phyloP scores from a whole-genome alignment of 2,797 vertebrate species.

The Champsocephalus esox region DNA sequence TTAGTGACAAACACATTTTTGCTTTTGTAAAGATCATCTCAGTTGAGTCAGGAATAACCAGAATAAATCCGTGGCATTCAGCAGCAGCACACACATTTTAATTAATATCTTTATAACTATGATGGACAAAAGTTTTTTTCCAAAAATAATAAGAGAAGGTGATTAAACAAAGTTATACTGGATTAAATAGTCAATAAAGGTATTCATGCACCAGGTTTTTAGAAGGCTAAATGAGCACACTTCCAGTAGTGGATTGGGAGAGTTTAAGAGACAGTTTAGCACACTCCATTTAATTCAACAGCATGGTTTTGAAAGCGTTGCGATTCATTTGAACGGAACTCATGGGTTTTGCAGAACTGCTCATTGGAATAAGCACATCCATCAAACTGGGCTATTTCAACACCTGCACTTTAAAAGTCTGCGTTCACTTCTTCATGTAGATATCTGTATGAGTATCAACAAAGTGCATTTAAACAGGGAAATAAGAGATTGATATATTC shows the following conservation, averaged over 20 bases:
- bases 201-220: constrained; percentile 16
- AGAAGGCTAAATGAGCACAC: neutral
- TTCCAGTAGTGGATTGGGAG: constrained; percentile 15
- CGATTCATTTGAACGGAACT: constrained; percentile 30
- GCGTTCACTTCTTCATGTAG: neutral
- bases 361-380: constrained; percentile 15
- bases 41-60: neutral
- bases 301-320: constrained; percentile 45
- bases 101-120: too few species aligned
- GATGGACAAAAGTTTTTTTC: neutral
- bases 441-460: neutral
- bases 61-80: neutral
- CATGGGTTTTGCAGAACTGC: neutral
- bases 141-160: constrained; percentile 3
- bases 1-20: neutral
- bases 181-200: constrained; percentile 40
- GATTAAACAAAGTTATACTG: constrained; percentile 8
- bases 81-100: neutral
- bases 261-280: constrained; percentile 35
- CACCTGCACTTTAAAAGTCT: constrained; percentile 11
- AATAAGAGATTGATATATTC: too few species aligned
- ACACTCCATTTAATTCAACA: constrained; percentile 55
- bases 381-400: neutral
- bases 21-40: neutral
- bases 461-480: neutral